Evolutionary conservation across 2,888 invertebrate genomes (phyloP).

Genomic region (Cheilosia variabilis): DNA sequence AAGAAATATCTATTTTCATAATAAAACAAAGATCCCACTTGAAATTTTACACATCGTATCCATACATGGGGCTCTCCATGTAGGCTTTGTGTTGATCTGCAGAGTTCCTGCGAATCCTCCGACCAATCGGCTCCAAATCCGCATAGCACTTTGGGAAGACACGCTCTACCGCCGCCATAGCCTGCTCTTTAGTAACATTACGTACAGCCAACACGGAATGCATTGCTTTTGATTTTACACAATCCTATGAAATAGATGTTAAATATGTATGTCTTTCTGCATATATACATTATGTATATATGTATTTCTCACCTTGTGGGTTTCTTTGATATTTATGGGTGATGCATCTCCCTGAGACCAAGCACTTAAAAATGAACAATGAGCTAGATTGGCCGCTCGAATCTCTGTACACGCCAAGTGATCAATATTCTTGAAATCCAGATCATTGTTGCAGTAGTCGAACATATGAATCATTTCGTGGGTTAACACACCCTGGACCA

Average conservation of each 20-base stretch:
- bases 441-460: conserved; percentile 94
- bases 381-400: conserved; percentile 95
- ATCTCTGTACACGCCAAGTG: conserved; percentile 98
- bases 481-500: conserved; percentile 91
- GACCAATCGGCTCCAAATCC: conserved; percentile 96
- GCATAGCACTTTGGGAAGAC: conserved; percentile 96
- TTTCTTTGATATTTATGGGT: conserved; percentile 88
- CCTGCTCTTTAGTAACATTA: conserved; percentile 89
- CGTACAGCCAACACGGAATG: conserved; percentile 93
- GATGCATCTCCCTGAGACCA: conserved; percentile 89
- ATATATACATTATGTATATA: background rate
- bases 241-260: conserved; percentile 85
- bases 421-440: conserved; percentile 94
- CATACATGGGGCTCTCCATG: conserved; percentile 90
- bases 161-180: conserved; percentile 90
- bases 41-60: conserved; percentile 86
- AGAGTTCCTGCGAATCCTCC: conserved; percentile 90
- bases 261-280: background rate
- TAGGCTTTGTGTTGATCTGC: conserved; percentile 90
- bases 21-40: background rate
- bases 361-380: conserved; percentile 94
- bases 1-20: conserved; percentile 7
- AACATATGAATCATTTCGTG: conserved; percentile 99
- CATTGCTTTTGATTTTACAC: conserved; percentile 95
- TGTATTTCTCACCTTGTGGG: conserved; percentile 89